Base-by-base conservation (phyloP, 2,797 vertebrate genomes). In the Urosaurus nigricauda region DNA sequence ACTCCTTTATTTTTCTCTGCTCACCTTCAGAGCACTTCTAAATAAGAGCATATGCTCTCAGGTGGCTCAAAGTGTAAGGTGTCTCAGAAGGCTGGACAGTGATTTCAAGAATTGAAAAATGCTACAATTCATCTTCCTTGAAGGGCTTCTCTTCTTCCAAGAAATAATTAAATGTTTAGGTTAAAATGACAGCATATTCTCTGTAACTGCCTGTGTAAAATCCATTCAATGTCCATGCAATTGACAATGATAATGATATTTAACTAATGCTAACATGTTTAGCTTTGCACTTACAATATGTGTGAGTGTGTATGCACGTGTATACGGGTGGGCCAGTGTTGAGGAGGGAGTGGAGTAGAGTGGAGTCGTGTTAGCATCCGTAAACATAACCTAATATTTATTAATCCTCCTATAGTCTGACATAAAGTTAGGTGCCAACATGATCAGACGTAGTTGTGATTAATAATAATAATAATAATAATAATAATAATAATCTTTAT, bases 11-110 rank as follows among this genome's bases (percentile, higher is more conserved):
- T 79, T n/a, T 85, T 73, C 68, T 84, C 43, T 87, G 12, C 19
- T 88, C 19, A 35, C 14, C 63, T 79, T 89, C 32, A 73, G 43
- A 32, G 35, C 0, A 35, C 2, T 73, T 58, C 79, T 2, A 70
- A 86, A 53, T 43, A 84, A 71, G 40, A 85, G 81, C 83, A n/a
- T 77, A 26, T 70, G 40, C 14, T 43, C 32, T 79, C 29, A 84
- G 60, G 47, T 24, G 2, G 37, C 60, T 78, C n/a, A 78, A 78
- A 40, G 16, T 32, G 11, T 60, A 24, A 2, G 71, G 8, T 24
- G 26, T 85, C 60, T 83, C 29, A 86, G 32, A 68, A 9, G 14
- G 32, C 32, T 37, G 78, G 17, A 1, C 51, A 75, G 70, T 60
- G 79, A 89, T 56, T 6, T 65, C 32, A 7, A 32, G 40, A 35